phyloP scores from a whole-genome alignment of 30 jellyfish, hydroid and myxozoan species.

The Nemopilema nomurai region DNA sequence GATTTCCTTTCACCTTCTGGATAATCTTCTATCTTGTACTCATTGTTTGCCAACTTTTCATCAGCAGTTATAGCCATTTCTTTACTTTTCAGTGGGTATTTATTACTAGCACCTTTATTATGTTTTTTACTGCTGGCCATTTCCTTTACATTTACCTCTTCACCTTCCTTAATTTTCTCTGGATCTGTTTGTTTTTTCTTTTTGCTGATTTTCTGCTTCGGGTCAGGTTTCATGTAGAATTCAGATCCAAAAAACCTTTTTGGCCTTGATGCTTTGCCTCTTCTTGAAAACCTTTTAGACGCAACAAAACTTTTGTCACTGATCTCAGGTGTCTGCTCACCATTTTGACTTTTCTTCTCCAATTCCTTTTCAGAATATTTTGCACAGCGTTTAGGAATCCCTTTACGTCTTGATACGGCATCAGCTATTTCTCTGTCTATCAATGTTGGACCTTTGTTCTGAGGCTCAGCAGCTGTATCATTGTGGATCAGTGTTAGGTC shows the following conservation, averaged over 20 bases:
- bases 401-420: not conserved
- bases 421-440: not conserved
- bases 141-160: not conserved
- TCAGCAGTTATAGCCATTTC: not conserved
- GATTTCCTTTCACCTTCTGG: not conserved
- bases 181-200: not conserved
- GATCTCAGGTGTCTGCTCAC: not conserved
- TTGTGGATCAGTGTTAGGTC: not conserved
- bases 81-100: not conserved
- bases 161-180: not conserved
- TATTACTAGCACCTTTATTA: no score
- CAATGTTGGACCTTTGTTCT: not conserved
- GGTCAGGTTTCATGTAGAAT: constrained; percentile 4
- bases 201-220: not conserved
- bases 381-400: not conserved
- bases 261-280: constrained; percentile 7
- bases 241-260: constrained; percentile 23
- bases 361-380: not conserved
- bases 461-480: not conserved
- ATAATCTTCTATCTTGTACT: not conserved
- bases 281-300: constrained; percentile 6
- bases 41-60: not conserved
- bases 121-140: not conserved
- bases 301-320: not conserved
- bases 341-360: not conserved